Conservation (phyloP, 2,113 vertebrate species). For the Lutjanus erythropterus region DNA sequence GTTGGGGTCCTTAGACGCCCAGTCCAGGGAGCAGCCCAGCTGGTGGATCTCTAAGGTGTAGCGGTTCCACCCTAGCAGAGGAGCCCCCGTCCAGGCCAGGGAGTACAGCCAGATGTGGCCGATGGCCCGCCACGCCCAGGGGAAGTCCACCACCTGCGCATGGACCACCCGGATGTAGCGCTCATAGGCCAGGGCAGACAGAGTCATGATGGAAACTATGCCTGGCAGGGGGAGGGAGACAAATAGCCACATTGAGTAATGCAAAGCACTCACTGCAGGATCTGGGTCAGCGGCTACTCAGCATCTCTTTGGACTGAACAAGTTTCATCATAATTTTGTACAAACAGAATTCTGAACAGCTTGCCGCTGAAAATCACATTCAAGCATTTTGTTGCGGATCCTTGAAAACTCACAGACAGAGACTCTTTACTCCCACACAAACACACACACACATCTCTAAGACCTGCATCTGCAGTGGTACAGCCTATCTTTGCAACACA, state of each 20-base stretch:
- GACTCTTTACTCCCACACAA: slow-evolving; percentile 17
- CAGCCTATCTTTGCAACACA: neutral
- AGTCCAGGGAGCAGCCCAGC: slow-evolving; percentile 92
- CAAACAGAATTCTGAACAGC: slow-evolving; percentile 22
- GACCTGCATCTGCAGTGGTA: neutral
- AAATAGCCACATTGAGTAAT: slow-evolving; percentile 48
- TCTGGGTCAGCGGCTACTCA: slow-evolving; percentile 58
- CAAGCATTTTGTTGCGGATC: slow-evolving; percentile 7
- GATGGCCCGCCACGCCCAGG: slow-evolving; percentile 92
- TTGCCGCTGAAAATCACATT: slow-evolving; percentile 22
- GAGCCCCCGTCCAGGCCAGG: slow-evolving; percentile 92
- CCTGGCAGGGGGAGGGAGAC: slow-evolving; percentile 78
- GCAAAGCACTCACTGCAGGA: slow-evolving; percentile 10
- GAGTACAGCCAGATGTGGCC: slow-evolving; percentile 95
- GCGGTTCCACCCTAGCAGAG: slow-evolving; percentile 94
- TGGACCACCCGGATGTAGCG: slow-evolving; percentile 93
- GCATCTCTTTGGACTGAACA: slow-evolving; percentile 16
- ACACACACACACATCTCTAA: slow-evolving; percentile 17
- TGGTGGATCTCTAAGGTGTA: slow-evolving; percentile 91
- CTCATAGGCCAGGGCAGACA: slow-evolving; percentile 92
- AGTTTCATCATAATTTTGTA: slow-evolving; percentile 6
- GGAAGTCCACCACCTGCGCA: slow-evolving; percentile 91
- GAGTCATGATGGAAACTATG: slow-evolving; percentile 93
- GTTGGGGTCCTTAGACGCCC: slow-evolving; percentile 91
- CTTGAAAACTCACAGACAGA: slow-evolving; percentile 13